Base-by-base conservation (phyloP, 2,113 vertebrate genomes). In the Perognathus longimembris region DNA sequence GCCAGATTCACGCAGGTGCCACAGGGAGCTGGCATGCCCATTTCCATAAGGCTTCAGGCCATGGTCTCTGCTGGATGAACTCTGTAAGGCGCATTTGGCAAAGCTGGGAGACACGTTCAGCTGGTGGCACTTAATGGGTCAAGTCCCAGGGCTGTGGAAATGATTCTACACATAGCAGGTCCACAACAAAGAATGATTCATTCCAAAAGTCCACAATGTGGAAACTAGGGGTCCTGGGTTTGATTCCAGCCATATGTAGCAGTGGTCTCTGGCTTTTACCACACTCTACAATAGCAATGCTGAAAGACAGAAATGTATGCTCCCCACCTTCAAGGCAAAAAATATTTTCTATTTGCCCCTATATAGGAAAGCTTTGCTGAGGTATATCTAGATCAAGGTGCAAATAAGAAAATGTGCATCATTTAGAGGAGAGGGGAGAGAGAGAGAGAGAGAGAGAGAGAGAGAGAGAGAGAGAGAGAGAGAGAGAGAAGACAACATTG, bases 171-270 rank as follows among this genome's bases (percentile, higher is more conserved):
- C 18, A 1, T 4, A 10, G 18, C 12, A n/a, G 10, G 26, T n/a
- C 2, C 5, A 1, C 4, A 2, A 17, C 38, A 59, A 64, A 82
- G 57, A 64, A 26, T 17, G 10, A 20, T 14, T 22, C n/a, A 2
- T 28, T 14, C 4, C 14, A 1, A 24, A n/a, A 15, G 10, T 59
- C 45, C 42, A 8, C 5, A 26, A 26, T 1, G 1, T 4, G 18
- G 42, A 67, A 22, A 3, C 1, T 28, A 76, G 73, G 40, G 84
- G 22, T 30, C 2, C 32, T 21, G 38, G 36, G 83, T n/a, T 57
- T 70, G 42, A 20, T 4, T 6, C 54, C 0, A 4, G 7, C 12
- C 24, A 3, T 24, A 10, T 67, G 26, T 10, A 5, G 36, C n/a
- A n/a, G n/a, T n/a, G 45, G 45, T 45, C 45, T 12, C 45, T 45